Base-by-base conservation (phyloP, 2,888 invertebrate genomes). In the Hedychridium roseum region DNA sequence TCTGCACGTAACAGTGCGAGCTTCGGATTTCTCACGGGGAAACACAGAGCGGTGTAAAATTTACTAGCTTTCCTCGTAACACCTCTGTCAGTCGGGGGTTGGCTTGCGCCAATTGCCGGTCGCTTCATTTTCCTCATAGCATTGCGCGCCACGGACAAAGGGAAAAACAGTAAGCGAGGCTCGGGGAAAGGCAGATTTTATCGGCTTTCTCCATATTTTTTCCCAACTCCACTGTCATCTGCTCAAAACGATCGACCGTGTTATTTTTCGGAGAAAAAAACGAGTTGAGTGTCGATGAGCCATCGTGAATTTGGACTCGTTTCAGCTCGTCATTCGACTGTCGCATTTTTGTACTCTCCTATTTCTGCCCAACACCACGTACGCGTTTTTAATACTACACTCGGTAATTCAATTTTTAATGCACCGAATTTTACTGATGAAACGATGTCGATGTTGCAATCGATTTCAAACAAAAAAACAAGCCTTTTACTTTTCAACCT, bases 91-190 rank as follows among this genome's bases (percentile, higher is more conserved):
- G 41, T 53, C 38, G 48, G 49, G 36, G 43, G 43, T 45, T 48
- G 38, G 35, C 32, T 40, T 45, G 40, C 41, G 45, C 48, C 50
- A 50, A 50, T 47, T 41, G 44, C 48, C 47, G 46, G 47, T 39
- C 43, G 45, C 39, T 54, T 60, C 50, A 61, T 59, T 51, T 55
- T 55, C 32, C 44, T 43, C 40, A 36, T 47, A 42, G 52, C 45
- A 54, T 50, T 45, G 49, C 41, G 42, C 43, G 45, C n/a, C n/a
- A n/a, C n/a, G n/a, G n/a, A n/a, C n/a, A n/a, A n/a, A n/a, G n/a
- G n/a, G n/a, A n/a, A n/a, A n/a, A n/a, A n/a, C n/a, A n/a, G n/a
- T n/a, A n/a, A n/a, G n/a, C n/a, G n/a, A n/a, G n/a, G n/a, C n/a
- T n/a, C n/a, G n/a, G n/a, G n/a, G 53, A 43, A 44, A 40, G 43